Evolutionary conservation across 2,113 vertebrate species (phyloP), one percentile per base, ranked within the genome.

Genomic region (Sterrhoptilus dennistouni): DNA sequence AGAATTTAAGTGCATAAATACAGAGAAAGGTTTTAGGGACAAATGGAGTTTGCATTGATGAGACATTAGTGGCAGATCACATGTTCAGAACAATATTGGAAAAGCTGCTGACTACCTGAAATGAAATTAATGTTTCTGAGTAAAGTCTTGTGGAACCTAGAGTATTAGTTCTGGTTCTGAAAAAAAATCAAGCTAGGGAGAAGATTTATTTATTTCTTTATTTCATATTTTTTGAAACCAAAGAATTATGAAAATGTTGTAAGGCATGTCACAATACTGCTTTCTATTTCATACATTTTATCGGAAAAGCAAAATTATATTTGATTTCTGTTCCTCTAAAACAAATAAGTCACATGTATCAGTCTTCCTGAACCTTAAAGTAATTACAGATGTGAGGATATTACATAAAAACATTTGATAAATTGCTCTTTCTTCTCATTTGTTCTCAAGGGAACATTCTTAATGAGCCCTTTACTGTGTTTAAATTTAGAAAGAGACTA

Each of bases 1-100:
- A 65, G 36, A 82, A 42, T 54, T 8, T 47, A 52, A 64, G 25
- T 16, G 25, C 10, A 82, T 23, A 85, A 88, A 50, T 42, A 60
- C 6, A 64, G 17, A 60, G 35, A 78, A 84, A 28, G 33, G 22
- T 15, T 84, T 87, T 54, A 69, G 29, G 27, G 23, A 7, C 10
- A 87, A 76, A 68, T 19, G 11, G 14, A 77, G 17, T 9, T 44
- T 24, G 9, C 0, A 0, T 6, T 65, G 29, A 74, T 60, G n/a
- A 66, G 31, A 21, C 17, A 75, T 63, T 40, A 40, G 21, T 2
- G 8, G 22, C 25, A 44, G 47, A 57, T 31, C 4, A 44, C 11
- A 24, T 47, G 38, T 14, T 44, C 40, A 57, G n/a, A 75, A 44
- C 33, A 15, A 35, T 5, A 27, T 0, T 31, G 9, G 47, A 49